Evolutionary conservation across 1,140 invertebrate species (phyloP), one percentile per base, ranked within the genome.

Genomic region (Penaeus vannamei): DNA sequence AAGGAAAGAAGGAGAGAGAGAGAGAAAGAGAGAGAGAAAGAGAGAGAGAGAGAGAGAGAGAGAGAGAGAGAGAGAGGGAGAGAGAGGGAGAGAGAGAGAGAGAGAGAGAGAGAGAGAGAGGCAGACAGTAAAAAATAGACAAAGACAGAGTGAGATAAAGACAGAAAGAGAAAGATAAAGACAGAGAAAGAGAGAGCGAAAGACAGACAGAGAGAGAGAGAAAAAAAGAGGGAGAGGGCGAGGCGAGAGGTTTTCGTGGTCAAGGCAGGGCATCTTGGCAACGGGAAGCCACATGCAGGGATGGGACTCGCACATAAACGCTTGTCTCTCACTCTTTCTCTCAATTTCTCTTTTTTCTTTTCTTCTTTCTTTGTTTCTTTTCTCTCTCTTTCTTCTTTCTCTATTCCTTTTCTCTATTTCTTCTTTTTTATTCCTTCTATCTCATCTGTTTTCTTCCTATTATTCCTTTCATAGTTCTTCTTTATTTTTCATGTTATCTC

Each of bases 51-150:
- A 69, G 66, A 69, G 29, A 69, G 66, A 69, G 66, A 32, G 66
- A 69, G 4, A 69, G 66, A 32, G 4, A 69, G 66, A 69, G 4
- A 69, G 66, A 69, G 4, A 69, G 66, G 19, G 4, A 69, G 66
- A 69, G 4, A 69, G 66, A 69, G 4, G 19, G 66, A 69, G 4
- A 69, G 66, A 69, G 66, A 69, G 66, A 69, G 66, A 69, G 66
- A 69, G 66, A 69, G 66, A 69, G 66, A 69, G 66, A 69, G 66
- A 69, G 66, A 69, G 66, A 69, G 66, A 69, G 66, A 69, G 66
- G 19, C 4, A 69, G 66, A 69, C 4, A 69, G 66, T 8, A 14
- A 69, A 14, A 69, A 14, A 69, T 4, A 69, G 66, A 69, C 4
- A 69, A 19, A 10, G 66, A 69, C 0, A 10, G 66, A 69, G 66